Percentiles rank a stretch among this genome's conserved stretches.
These are phyloP conservation scores for Calliopum simillimum DNA, from an alignment of 2,888 invertebrate genomes.

Conservation along the genomic window DNA sequence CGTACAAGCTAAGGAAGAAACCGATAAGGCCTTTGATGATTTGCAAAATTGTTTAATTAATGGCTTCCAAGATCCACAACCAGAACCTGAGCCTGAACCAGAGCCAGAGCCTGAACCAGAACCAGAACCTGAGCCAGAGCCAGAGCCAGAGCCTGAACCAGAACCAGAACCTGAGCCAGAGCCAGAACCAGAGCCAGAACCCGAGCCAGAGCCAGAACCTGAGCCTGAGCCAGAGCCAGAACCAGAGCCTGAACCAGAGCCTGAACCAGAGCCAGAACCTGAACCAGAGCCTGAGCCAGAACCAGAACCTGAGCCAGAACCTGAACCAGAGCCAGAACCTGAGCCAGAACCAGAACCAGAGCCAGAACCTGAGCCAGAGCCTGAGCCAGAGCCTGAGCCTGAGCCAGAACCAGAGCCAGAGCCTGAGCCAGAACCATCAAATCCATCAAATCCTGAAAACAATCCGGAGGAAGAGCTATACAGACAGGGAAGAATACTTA, in stretches of 20 bases:
- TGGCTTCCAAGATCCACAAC: conserved; percentile 29
- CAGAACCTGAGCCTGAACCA: conserved; percentile 27
- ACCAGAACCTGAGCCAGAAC: neutral
- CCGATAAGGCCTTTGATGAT: conserved; percentile 39
- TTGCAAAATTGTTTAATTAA: conserved; percentile 46
- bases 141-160: conserved; percentile 12
- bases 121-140: conserved; percentile 21
- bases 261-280: conserved; percentile 6
- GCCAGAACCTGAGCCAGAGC: too few relatives aligned
- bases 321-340: conserved; percentile 13
- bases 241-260: conserved; percentile 9
- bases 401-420: conserved; percentile 5
- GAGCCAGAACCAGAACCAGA: too few relatives aligned
- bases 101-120: conserved; percentile 29
- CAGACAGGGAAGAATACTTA: too few relatives aligned
- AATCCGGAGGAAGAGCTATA: neutral
- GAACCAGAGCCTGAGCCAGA: conserved; percentile 12
- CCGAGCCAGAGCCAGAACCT: conserved; percentile 22
- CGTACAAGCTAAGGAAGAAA: conserved; percentile 40
- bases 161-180: conserved; percentile 13
- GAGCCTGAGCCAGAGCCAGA: conserved; percentile 24
- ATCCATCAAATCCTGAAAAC: neutral
- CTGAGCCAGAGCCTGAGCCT: conserved; percentile 9
- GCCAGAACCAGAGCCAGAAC: neutral
- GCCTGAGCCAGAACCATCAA: neutral